Percentiles rank a stretch among this genome's conserved stretches.
Evolutionary conservation across 1,140 invertebrate genomes (phyloP).

Genomic region (Nebria ingens): DNA sequence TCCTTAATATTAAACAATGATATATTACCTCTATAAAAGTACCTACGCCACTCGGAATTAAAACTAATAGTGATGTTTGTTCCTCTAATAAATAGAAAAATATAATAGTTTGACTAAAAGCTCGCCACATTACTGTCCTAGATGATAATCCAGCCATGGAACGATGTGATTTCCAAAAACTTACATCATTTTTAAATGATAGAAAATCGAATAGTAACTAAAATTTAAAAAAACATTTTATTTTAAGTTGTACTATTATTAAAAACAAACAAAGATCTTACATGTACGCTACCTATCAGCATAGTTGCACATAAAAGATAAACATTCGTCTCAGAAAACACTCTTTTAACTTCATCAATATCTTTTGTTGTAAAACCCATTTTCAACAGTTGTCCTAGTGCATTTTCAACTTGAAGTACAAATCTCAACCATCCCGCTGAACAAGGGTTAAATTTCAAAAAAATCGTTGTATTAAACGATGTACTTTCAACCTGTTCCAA

Average conservation of each 20-base stretch:
- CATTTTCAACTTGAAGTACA: conserved; percentile 67
- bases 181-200: conserved; percentile 96
- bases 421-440: conserved; percentile 62
- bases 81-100: conserved; percentile 91
- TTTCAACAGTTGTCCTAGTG: conserved; percentile 58
- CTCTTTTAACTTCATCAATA: conserved; percentile 91
- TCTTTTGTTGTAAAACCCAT: conserved; percentile 90
- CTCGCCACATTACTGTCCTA: conserved; percentile 83
- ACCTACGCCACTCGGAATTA: conserved; percentile 78
- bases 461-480: conserved; percentile 45
- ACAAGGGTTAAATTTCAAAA: conserved; percentile 50
- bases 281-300: conserved; percentile 85
- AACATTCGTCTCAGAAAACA: conserved; percentile 93
- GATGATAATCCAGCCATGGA: conserved; percentile 83
- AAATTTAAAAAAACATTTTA: conserved; percentile 28
- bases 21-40: conserved; percentile 69
- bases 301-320: conserved; percentile 89
- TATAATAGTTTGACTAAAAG: conserved; percentile 86
- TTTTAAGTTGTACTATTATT: conserved; percentile 10
- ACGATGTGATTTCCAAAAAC: conserved; percentile 79
- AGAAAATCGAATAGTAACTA: conserved; percentile 93
- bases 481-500: conserved; percentile 51
- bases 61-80: conserved; percentile 80
- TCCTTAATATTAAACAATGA: conserved; percentile 1
- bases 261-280: conserved; percentile 44